Percentiles rank a stretch among this genome's conserved stretches.
Conservation (phyloP, 2,797 vertebrate species). For the Anguilla anguilla region DNA sequence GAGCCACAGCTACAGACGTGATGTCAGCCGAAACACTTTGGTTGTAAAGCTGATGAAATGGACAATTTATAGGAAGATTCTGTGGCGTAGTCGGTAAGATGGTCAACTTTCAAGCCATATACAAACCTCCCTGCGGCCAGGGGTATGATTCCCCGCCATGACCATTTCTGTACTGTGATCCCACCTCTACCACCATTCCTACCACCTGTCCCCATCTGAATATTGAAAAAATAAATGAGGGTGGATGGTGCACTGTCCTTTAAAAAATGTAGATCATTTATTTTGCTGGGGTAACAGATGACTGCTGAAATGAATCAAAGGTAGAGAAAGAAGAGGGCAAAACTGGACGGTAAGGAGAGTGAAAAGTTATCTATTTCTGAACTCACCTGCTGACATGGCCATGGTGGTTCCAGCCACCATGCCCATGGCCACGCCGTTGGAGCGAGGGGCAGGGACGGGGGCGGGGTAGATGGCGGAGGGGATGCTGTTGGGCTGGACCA, state of each 20-base stretch:
- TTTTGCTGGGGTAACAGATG: not conserved
- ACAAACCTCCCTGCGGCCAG: not conserved
- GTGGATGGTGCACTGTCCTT: not conserved
- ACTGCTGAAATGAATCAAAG: not conserved
- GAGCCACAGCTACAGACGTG: not conserved
- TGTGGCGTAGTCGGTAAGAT: not conserved
- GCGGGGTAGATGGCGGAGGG: constrained; percentile 95
- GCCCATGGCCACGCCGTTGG: constrained; percentile 93
- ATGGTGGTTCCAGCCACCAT: constrained; percentile 98
- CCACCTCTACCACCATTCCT: not conserved
- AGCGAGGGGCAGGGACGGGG: constrained; percentile 85
- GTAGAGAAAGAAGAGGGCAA: not conserved
- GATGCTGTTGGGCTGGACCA: constrained; percentile 99
- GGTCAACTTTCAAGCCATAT: not conserved
- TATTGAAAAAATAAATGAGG: not conserved
- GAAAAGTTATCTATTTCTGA: not conserved
- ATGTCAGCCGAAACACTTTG: not conserved
- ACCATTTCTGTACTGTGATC: not conserved
- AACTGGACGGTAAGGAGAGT: not conserved
- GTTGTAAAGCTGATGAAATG: not conserved
- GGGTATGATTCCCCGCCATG: not conserved
- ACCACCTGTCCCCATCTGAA: not conserved
- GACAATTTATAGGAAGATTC: not conserved
- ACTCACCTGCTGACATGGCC: constrained; percentile 97
- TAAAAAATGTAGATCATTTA: not conserved